Evolutionary conservation across 23 tunicate genomes (phyloP), one percentile per base, ranked within the genome.

Genomic region (Clavelina lepadiformis): DNA sequence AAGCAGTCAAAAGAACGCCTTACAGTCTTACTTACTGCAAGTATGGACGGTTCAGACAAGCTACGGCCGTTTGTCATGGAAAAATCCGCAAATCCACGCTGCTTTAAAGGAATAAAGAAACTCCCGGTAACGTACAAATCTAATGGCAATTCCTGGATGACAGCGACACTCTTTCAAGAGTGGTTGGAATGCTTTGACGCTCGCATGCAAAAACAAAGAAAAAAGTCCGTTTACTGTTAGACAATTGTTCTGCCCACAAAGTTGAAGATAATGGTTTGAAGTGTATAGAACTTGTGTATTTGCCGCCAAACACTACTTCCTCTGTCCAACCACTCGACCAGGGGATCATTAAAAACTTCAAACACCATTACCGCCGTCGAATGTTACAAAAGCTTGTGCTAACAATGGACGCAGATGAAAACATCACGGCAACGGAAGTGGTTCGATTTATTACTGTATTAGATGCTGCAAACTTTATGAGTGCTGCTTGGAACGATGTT

Each of bases 301-400:
- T 68, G 23, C 74, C 61, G 3, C 61, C 74, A 51, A 47, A 68
- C 61, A 68, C 61, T 5, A 27, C 61, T 51, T 51, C 61, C 4
- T 68, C 61, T 68, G 46, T 51, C 11, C 74, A 68, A 51, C 61
- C 74, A 3, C 61, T 68, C 2, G 61, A 68, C 27, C 61, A 68
- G 41, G 61, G 74, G n/a, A 68, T 68, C 38, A 68, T 68, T 13
- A 68, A 68, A 33, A 68, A 68, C 27, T 68, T 68, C 45, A 68
- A 68, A 29, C 74, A 68, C 24, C 20, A 68, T 33, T 68, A 68
- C 61, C 74, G 74, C 2, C 61, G 45, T 1, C 61, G 74, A 15
- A 33, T 68, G 41, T 30, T 68, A 30, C 74, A 49, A 68, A 68
- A 68, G 51, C 3, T 62, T 28, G 20, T 68, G 41, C 41, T 68